Base-by-base conservation (phyloP, 2,797 vertebrate genomes). In the Hypotaenidia philippensis region DNA sequence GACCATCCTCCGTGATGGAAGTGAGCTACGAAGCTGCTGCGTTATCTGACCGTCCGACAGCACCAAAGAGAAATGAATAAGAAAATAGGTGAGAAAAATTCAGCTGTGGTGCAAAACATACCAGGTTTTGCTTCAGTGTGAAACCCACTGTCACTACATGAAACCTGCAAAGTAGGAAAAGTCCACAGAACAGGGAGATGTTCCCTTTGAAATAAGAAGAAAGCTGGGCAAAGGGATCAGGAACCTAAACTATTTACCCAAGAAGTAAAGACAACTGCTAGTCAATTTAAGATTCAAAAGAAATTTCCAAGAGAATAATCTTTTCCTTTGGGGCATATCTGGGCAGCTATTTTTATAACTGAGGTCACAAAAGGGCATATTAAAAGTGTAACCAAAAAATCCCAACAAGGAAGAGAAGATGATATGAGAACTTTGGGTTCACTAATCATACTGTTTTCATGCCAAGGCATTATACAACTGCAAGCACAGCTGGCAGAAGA, bases 321-420 rank as follows among this genome's bases (percentile, higher is more conserved):
- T 85, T 94, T 79, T 96, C 92, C 94, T 95, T 85, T 65, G 65
- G 94, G 71, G 87, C 93, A 91, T 89, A 87, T 81, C 89, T 91
- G 72, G 11, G 44, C 55, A 61, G 91, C 57, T 96, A 94, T 95
- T 96, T 96, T 93, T 91, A 87, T 41, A 87, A 87, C 53, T 10
- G 55, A 91, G 82, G 78, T 91, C 94, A 89, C 1, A 0, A 65
- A 91, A 95, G 61, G 38, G 65, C 72, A 75, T 18, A 78, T 72
- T 55, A 91, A 56, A 83, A 94, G 38, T n/a, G 81, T 80, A 68
- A 93, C 25, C 15, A 87, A 87, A 91, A 94, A 85, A 85, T 61
- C 57, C 50, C 14, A 4, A 26, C 0, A 16, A 91, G 40, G 83
- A 92, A 84, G 31, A 63, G 17, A 90, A 57, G 36, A 69, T 2